Evolutionary conservation across 1,140 invertebrate genomes (phyloP).

Genomic region (Cecropterus lyciades): DNA sequence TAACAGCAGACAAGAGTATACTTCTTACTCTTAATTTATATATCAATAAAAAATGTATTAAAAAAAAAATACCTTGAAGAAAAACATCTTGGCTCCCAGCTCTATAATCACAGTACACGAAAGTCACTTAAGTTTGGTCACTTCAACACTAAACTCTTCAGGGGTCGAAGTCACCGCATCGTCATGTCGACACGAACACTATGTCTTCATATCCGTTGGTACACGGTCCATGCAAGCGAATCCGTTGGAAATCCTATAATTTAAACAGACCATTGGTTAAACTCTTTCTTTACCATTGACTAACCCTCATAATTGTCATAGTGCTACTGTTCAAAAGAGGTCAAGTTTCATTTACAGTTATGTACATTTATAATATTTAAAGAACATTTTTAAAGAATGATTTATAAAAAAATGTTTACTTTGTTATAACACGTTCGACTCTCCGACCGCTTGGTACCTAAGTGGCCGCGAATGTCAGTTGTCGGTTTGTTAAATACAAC

Average conservation of each 20-base stretch:
- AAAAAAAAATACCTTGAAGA: conserved; percentile 49
- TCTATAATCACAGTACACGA: conserved; percentile 33
- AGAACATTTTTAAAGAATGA: conserved; percentile 2
- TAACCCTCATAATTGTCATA: conserved; percentile 54
- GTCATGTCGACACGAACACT: conserved; percentile 41
- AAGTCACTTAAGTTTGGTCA: conserved; percentile 35
- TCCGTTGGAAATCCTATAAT: conserved; percentile 73
- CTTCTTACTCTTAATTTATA: neutral
- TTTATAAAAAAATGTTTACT: conserved; percentile 44
- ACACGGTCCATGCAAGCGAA: conserved; percentile 34
- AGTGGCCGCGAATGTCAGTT: conserved; percentile 66
- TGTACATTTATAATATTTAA: neutral
- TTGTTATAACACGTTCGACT: conserved; percentile 56
- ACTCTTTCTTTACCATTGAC: conserved; percentile 56
- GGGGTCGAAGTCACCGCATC: conserved; percentile 51
- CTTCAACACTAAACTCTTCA: conserved; percentile 38
- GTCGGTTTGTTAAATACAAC: conserved; percentile 76
- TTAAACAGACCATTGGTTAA: conserved; percentile 67
- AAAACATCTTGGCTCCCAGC: conserved; percentile 37
- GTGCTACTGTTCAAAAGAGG: neutral
- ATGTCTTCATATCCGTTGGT: conserved; percentile 57
- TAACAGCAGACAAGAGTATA: too few species aligned
- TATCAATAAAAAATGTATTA: too few species aligned
- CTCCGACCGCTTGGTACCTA: conserved; percentile 58
- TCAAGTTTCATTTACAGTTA: neutral